Evolutionary conservation across 2,888 invertebrate genomes (phyloP).

Genomic region (Cheilosia grossa): DNA sequence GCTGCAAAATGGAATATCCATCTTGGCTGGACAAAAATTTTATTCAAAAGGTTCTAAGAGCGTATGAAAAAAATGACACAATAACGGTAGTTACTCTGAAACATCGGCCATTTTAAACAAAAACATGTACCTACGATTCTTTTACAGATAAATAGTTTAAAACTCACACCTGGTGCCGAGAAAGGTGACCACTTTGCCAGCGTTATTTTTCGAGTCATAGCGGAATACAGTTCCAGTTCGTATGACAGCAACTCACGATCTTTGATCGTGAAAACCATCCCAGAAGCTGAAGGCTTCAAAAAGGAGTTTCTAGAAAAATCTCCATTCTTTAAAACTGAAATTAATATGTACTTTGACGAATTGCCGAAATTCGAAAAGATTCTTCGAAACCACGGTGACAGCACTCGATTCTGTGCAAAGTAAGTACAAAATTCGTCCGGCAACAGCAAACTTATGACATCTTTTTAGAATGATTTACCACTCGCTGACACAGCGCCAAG

Average conservation of each 20-base stretch:
- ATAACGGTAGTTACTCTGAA: conserved; percentile 11
- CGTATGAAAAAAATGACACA: conserved; percentile 26
- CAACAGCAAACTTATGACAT: not conserved
- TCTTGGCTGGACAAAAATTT: conserved; percentile 76
- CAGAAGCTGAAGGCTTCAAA: conserved; percentile 54
- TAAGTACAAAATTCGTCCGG: conserved; percentile 25
- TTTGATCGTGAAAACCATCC: conserved; percentile 73
- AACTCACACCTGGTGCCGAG: conserved; percentile 38
- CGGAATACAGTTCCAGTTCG: not conserved
- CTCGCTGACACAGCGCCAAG: too few species aligned
- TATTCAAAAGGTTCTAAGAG: conserved; percentile 53
- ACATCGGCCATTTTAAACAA: not conserved
- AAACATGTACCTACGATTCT: not conserved
- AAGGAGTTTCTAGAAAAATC: conserved; percentile 49
- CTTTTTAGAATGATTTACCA: not conserved
- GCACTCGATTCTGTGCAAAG: conserved; percentile 67
- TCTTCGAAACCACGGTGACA: conserved; percentile 62
- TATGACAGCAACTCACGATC: conserved; percentile 21
- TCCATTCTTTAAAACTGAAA: conserved; percentile 71
- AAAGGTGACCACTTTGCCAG: conserved; percentile 46
- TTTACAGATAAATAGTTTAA: conserved; percentile 22
- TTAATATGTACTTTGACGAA: conserved; percentile 65
- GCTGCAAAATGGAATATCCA: conserved; percentile 75
- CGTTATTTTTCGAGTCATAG: not conserved
- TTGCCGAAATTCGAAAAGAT: conserved; percentile 73